phyloP scores from a whole-genome alignment of 2,113 vertebrate species.

The Carassius auratus region DNA sequence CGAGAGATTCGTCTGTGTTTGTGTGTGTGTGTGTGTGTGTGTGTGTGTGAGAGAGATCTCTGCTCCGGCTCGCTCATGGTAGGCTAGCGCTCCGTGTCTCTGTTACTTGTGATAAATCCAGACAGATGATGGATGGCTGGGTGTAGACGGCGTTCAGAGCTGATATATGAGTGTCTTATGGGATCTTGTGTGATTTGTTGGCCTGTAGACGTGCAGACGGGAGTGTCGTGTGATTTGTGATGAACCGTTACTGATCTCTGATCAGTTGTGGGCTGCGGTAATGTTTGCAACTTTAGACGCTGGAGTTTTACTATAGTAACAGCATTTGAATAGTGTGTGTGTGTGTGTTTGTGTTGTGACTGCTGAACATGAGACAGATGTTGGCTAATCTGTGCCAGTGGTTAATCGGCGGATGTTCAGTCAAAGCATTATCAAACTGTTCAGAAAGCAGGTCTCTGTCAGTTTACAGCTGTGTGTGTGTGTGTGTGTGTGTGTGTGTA shows the following conservation, averaged over 20 bases:
- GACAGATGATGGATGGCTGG: background rate
- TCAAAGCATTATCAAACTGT: background rate
- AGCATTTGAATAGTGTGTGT: background rate
- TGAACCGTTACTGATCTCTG: background rate
- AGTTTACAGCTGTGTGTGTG: background rate
- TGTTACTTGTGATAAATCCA: background rate
- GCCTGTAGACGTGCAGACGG: background rate
- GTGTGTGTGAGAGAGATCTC: background rate
- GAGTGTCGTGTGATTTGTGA: background rate
- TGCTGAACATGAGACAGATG: background rate
- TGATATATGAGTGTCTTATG: background rate
- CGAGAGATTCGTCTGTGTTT: background rate
- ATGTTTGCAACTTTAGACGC: background rate
- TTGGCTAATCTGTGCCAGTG: conserved; percentile 18
- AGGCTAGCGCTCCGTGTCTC: background rate
- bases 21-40: conserved; percentile 15
- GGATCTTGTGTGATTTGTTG: background rate
- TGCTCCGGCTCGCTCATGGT: background rate
- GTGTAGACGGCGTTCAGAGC: background rate
- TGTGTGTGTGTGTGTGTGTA: background rate
- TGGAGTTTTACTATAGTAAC: background rate
- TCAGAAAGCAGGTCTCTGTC: conserved; percentile 5
- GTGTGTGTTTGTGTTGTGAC: conserved; percentile 24
- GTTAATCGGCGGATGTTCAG: background rate
- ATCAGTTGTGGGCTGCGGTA: background rate